Base-by-base conservation (phyloP, 2,797 vertebrate genomes). In the Thaleichthys pacificus region DNA sequence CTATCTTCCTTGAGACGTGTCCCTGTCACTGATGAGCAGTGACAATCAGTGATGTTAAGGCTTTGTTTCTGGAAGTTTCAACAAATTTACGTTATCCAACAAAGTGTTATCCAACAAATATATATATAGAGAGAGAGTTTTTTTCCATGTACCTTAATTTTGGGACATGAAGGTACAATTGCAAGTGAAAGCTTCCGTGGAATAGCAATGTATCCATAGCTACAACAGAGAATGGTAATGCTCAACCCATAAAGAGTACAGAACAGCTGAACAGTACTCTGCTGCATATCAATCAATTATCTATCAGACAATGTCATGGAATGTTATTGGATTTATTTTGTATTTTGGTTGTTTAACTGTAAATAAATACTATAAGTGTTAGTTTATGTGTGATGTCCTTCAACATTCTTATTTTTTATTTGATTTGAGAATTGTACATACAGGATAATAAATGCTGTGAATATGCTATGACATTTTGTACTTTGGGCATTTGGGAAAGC, bases 401-500 rank as follows among this genome's bases (percentile, higher is more conserved):
- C 76, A 64, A 77, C 24, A 17, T 42, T 61, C 76, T 70, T 67
- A 88, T 80, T 58, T 83, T 78, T 80, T 78, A 76, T 87, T 89
- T 75, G 87, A 5, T 64, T 87, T 70, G 9, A 17, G 84, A 91
- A 88, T 91, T 94, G 91, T 93, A 90, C 78, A 92, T 90, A 90
- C 8, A 14, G 42, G 42, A 47, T 47, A 47, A 47, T 26, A 28
- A 61, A 28, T 61, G 11, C 3, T 24, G 24, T 61, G 24, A 60
- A 86, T 84, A 85, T 82, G 85, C 86, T 82, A 92, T 92, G 90
- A 86, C 87, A 84, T 92, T 93, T 93, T 92, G 87, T 91, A 91
- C 84, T 89, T 87, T 80, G 79, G 83, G 73, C 87, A 83, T 89
- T 91, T 89, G 82, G 85, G 87, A 84, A 72, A 63, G 61, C 82